A percentile compares a stretch with the other conserved stretches of the same genome.
phyloP scores from a whole-genome alignment of 2,797 vertebrate species.

The Pteronotus mesoamericanus region DNA sequence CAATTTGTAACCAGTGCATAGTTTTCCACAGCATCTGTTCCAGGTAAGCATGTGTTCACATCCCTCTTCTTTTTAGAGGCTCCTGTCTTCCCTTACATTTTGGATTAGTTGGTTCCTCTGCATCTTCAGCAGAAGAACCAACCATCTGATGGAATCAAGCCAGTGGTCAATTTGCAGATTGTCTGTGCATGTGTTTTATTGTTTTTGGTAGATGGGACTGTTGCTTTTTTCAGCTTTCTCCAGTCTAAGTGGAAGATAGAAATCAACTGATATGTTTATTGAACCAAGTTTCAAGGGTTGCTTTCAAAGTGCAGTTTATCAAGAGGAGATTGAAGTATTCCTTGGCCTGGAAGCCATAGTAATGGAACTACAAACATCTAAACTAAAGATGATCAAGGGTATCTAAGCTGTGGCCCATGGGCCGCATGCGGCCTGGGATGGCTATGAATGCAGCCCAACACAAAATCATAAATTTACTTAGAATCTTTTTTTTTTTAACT shows the following conservation, averaged over 20 bases:
- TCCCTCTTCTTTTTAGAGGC: neutral
- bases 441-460: too few relatives aligned
- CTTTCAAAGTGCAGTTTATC: neutral
- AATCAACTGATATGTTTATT: neutral
- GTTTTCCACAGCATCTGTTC: neutral
- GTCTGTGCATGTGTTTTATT: neutral
- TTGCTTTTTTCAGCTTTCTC: neutral
- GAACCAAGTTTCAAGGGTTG: neutral
- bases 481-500: too few relatives aligned
- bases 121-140: neutral
- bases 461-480: too few relatives aligned
- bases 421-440: too few relatives aligned
- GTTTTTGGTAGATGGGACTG: neutral
- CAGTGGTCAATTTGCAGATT: neutral
- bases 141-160: neutral
- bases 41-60: neutral
- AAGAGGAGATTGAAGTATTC: neutral
- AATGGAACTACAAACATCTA: neutral
- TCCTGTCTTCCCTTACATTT: neutral
- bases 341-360: neutral
- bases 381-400: neutral
- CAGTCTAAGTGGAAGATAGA: neutral
- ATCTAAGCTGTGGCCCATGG: too few relatives aligned
- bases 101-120: neutral
- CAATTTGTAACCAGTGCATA: neutral